Evolutionary conservation across 2,113 vertebrate species (phyloP).

Genomic region (Amblyopsis rosae): DNA sequence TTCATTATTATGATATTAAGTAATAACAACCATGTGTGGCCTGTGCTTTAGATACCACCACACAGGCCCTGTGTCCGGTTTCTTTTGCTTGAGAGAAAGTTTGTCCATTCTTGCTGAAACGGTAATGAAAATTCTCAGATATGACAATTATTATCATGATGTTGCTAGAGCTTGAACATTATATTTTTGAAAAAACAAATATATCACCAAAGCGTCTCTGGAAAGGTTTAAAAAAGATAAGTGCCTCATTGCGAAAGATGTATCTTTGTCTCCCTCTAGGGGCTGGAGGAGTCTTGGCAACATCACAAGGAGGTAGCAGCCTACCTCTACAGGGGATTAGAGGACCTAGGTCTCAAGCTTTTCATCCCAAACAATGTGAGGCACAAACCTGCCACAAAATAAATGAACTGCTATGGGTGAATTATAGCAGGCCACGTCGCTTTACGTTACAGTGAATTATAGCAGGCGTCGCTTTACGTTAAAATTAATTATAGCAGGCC

Average conservation of each 20-base stretch:
- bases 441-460: neutral
- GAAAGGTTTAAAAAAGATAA: neutral
- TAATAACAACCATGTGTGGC: neutral
- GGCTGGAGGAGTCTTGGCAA: conserved; percentile 87
- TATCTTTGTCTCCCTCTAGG: conserved; percentile 73
- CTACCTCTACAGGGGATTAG: conserved; percentile 81
- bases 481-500: too few species aligned
- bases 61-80: conserved; percentile 82
- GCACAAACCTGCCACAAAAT: neutral
- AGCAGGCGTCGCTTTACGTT: too few species aligned
- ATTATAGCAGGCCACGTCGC: neutral
- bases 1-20: neutral
- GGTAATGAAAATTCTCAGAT: conserved; percentile 69
- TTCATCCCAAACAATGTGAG: conserved; percentile 89
- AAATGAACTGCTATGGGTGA: neutral
- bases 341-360: conserved; percentile 85
- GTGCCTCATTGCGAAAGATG: neutral
- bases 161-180: neutral
- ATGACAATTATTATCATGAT: neutral
- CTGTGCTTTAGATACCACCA: conserved; percentile 87
- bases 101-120: conserved; percentile 84
- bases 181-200: neutral
- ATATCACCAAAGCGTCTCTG: neutral
- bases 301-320: conserved; percentile 77
- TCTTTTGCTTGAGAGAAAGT: conserved; percentile 88